These are phyloP conservation scores for Odontesthes bonariensis DNA, from an alignment of 2,113 vertebrate species.

Conservation along the genomic window DNA sequence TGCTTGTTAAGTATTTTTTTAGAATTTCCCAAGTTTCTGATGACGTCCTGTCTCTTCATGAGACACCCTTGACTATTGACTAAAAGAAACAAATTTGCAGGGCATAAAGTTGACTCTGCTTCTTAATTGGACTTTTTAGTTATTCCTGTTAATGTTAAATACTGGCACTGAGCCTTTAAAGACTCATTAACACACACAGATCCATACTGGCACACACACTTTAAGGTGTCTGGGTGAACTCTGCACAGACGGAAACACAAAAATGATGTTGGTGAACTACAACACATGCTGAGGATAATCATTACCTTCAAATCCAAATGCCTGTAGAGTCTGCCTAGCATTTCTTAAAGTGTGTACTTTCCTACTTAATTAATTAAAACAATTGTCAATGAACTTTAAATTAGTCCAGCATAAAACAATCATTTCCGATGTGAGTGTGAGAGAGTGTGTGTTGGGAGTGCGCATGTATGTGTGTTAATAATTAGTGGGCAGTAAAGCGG, in stretches of 20 bases:
- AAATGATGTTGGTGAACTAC: conserved; percentile 25
- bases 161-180: conserved; percentile 77
- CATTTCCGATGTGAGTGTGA: conserved; percentile 62
- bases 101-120: conserved; percentile 56
- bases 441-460: conserved; percentile 18
- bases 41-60: not conserved
- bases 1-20: not conserved
- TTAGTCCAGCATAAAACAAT: conserved; percentile 87
- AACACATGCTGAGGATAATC: conserved; percentile 72
- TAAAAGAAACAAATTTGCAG: conserved; percentile 31
- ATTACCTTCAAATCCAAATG: conserved; percentile 80
- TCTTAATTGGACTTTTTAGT: conserved; percentile 81
- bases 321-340: conserved; percentile 71
- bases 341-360: conserved; percentile 83
- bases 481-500: conserved; percentile 97
- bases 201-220: conserved; percentile 37
- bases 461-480: conserved; percentile 86
- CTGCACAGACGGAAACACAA: conserved; percentile 16
- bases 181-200: conserved; percentile 76
- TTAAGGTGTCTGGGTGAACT: conserved; percentile 61
- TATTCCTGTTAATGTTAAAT: conserved; percentile 86
- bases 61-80: conserved; percentile 35
- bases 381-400: conserved; percentile 87
- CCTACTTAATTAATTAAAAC: conserved; percentile 87
- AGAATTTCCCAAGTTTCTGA: conserved; percentile 11